Percentiles rank a stretch among this genome's conserved stretches.
Conservation (phyloP, 2,888 invertebrate genomes). For the Esperia sulphurella region DNA sequence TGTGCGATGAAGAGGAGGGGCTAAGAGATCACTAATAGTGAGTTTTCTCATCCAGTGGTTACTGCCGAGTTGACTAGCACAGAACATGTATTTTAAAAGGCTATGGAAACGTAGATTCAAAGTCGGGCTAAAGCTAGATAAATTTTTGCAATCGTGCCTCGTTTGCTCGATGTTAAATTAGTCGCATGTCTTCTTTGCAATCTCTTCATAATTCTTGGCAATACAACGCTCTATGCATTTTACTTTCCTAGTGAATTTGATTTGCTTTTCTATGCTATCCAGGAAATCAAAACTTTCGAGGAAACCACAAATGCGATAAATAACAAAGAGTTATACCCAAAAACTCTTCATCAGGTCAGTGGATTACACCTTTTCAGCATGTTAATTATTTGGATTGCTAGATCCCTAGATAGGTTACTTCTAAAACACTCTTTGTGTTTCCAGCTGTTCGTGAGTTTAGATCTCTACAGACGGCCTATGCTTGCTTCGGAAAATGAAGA, state of each 20-base stretch:
- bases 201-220: too few relatives aligned
- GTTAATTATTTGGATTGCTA: background rate
- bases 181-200: too few relatives aligned
- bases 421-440: conserved; percentile 18
- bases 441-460: conserved; percentile 66
- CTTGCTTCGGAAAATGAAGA: conserved; percentile 78
- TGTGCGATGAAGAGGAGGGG: too few relatives aligned
- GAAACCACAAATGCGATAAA: conserved; percentile 31
- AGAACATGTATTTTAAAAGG: too few relatives aligned
- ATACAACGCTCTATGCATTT: too few relatives aligned
- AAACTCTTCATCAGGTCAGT: conserved; percentile 65
- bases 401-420: background rate
- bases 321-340: conserved; percentile 53
- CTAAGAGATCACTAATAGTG: too few relatives aligned
- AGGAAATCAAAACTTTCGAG: conserved; percentile 65
- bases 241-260: conserved; percentile 10
- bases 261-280: background rate
- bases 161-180: too few relatives aligned
- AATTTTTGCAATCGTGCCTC: too few relatives aligned
- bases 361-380: background rate
- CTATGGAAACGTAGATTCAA: too few relatives aligned
- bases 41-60: too few relatives aligned
- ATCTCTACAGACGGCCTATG: conserved; percentile 67
- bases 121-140: too few relatives aligned
- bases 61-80: too few relatives aligned